phyloP scores from a whole-genome alignment of 2,888 invertebrate genomes.

The Nemotelus pantherinus region DNA sequence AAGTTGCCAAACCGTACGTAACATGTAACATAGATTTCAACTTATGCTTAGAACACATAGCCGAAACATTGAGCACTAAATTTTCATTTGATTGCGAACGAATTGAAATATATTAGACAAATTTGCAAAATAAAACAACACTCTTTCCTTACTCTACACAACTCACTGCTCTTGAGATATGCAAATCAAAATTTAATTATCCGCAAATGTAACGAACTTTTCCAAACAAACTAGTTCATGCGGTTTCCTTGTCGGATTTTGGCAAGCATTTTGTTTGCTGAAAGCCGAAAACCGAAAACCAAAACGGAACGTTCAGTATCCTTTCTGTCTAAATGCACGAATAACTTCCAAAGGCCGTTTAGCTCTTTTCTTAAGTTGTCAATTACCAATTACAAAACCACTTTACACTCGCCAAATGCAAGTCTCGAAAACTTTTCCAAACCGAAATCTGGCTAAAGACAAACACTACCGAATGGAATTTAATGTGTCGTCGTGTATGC shows the following conservation, averaged over 20 bases:
- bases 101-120: no score
- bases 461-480: constrained; percentile 11
- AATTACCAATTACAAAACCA: constrained; percentile 37
- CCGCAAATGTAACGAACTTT: constrained; percentile 38
- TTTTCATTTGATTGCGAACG: no score
- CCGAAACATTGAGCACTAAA: no score
- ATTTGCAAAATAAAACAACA: no score
- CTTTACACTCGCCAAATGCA: neutral
- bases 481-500: neutral
- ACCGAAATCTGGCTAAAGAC: constrained; percentile 10
- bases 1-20: no score
- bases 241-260: constrained; percentile 8
- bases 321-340: neutral
- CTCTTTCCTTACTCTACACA: no score
- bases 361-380: constrained; percentile 6
- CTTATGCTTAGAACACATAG: no score
- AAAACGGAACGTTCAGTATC: neutral
- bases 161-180: neutral
- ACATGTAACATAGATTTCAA: no score
- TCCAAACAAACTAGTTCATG: constrained; percentile 11
- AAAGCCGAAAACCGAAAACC: neutral
- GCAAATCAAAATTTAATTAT: constrained; percentile 39
- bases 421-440: neutral
- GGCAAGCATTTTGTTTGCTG: constrained; percentile 4
- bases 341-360: neutral